These are phyloP conservation scores for Seison nebaliae DNA, from an alignment of 1,140 invertebrate genomes.

Conservation along the genomic window DNA sequence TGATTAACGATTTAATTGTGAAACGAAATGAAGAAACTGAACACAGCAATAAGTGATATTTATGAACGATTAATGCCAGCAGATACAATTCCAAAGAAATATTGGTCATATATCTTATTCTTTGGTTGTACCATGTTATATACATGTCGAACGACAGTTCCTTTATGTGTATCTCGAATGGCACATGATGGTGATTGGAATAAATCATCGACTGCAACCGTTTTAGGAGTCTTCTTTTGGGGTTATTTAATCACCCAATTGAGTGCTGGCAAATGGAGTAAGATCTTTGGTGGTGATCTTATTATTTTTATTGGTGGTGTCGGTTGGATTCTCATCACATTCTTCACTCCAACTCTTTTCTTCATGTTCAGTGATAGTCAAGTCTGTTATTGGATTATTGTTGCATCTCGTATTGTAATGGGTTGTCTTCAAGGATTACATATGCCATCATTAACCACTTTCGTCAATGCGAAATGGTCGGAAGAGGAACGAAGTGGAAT, in stretches of 20 bases:
- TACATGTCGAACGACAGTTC: conserved; percentile 40
- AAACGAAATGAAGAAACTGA: too few relatives aligned
- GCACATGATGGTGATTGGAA: conserved; percentile 41
- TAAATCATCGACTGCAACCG: conserved; percentile 35
- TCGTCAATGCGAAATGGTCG: conserved; percentile 41
- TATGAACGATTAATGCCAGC: conserved; percentile 37
- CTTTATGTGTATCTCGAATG: conserved; percentile 38
- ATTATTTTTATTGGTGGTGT: conserved; percentile 38
- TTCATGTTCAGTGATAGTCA: conserved; percentile 19
- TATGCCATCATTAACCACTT: conserved; percentile 24
- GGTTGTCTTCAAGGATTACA: conserved; percentile 5
- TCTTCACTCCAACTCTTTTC: conserved; percentile 18
- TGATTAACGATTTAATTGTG: too few relatives aligned
- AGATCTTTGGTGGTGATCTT: conserved; percentile 40
- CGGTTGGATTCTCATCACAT: conserved; percentile 40
- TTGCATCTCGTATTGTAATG: conserved; percentile 6
- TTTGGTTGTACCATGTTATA: conserved; percentile 40
- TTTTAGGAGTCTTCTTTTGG: conserved; percentile 48
- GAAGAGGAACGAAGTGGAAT: conserved; percentile 41
- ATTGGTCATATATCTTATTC: conserved; percentile 30
- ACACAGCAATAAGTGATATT: conserved; percentile 24
- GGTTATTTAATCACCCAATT: conserved; percentile 45
- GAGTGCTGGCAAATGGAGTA: conserved; percentile 40
- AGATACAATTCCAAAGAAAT: too few relatives aligned
- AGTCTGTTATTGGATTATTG: conserved; percentile 18